These are phyloP conservation scores for Aphelinus certus DNA, from an alignment of 1,140 invertebrate species.

Conservation along the genomic window DNA sequence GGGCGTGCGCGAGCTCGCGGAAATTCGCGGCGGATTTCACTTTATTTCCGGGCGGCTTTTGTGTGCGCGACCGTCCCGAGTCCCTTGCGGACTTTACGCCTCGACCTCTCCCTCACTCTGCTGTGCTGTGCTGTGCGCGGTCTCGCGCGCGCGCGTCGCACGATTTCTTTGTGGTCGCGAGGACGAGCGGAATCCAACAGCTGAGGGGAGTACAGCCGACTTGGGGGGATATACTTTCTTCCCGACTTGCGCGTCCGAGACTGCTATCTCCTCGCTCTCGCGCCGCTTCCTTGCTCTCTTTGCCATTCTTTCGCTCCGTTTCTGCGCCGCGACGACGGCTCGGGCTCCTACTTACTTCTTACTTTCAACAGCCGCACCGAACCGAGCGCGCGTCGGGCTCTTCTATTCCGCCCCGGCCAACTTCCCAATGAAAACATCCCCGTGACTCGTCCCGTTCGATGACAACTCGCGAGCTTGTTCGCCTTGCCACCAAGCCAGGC, in stretches of 20 bases:
- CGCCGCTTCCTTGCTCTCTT: background rate
- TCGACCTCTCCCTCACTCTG: too few relatives aligned
- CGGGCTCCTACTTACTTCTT: constrained; percentile 2
- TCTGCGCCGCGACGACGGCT: background rate
- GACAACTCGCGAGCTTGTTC: too few relatives aligned
- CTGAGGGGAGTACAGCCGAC: too few relatives aligned
- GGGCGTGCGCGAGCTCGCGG: background rate
- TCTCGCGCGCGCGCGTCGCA: background rate
- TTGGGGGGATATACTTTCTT: constrained; percentile 5
- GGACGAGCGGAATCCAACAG: too few relatives aligned
- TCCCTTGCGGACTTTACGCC: background rate
- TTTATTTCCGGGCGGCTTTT: constrained; percentile 24
- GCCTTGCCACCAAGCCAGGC: too few relatives aligned
- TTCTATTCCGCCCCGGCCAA: background rate
- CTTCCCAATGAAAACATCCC: constrained; percentile 6
- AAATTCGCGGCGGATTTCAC: constrained; percentile 31
- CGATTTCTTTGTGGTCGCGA: constrained; percentile 11
- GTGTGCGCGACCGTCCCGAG: background rate
- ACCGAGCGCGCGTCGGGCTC: background rate
- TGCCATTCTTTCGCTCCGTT: background rate
- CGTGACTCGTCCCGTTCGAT: too few relatives aligned
- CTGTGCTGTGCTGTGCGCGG: too few relatives aligned
- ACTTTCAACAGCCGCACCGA: background rate
- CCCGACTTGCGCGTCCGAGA: too few relatives aligned
- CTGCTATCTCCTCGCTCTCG: too few relatives aligned